These are phyloP conservation scores for Apotomis betuletana DNA, from an alignment of 2,888 invertebrate genomes.

Conservation along the genomic window DNA sequence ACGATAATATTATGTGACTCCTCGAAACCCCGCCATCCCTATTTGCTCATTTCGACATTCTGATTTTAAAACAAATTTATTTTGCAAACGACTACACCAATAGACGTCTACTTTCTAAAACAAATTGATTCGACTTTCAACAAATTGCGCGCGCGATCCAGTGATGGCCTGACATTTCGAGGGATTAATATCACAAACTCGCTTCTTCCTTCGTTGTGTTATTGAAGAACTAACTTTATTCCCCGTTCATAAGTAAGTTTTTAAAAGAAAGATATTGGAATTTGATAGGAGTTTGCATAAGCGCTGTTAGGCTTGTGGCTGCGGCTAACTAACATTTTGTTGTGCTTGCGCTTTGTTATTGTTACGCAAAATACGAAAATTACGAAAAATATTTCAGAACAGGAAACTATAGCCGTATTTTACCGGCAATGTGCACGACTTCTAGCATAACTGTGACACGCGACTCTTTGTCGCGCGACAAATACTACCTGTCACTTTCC, in stretches of 20 bases:
- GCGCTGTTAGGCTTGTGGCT: slow-evolving; percentile 5
- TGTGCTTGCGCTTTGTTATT: slow-evolving; percentile 10
- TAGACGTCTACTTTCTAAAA: slow-evolving; percentile 76
- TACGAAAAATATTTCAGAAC: slow-evolving; percentile 9
- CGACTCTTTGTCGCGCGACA: no score
- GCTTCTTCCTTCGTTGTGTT: not conserved
- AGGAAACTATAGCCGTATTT: not conserved
- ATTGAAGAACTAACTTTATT: not conserved
- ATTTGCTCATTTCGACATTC: slow-evolving; percentile 1
- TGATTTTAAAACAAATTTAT: slow-evolving; percentile 51
- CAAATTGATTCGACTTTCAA: slow-evolving; percentile 80
- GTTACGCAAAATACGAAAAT: no score
- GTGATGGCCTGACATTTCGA: slow-evolving; percentile 64
- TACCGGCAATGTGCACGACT: no score
- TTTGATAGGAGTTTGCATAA: slow-evolving; percentile 5
- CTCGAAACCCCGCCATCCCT: not conserved
- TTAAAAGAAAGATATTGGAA: not conserved
- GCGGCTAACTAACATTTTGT: slow-evolving; percentile 33
- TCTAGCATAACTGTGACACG: no score
- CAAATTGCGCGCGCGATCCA: slow-evolving; percentile 65
- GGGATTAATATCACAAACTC: slow-evolving; percentile 49
- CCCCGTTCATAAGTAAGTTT: not conserved
- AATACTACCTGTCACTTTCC: no score
- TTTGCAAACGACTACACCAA: slow-evolving; percentile 59
- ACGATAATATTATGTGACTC: not conserved